Evolutionary conservation across 2,888 invertebrate species (phyloP).

Genomic region (Mactromeris polynyma): DNA sequence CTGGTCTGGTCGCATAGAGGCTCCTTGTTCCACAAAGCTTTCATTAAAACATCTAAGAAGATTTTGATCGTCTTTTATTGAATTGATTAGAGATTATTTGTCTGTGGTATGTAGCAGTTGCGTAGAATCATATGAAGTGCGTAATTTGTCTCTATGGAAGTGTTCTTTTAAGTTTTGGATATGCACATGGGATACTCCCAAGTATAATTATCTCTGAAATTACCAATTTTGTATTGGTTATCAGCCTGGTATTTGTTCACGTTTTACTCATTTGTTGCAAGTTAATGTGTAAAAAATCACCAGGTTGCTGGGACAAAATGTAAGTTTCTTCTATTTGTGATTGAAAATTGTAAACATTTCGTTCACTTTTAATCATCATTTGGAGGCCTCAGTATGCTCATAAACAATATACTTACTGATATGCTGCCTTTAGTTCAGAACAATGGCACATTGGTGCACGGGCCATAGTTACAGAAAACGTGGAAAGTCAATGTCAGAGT

Average conservation of each 20-base stretch:
- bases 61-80: constrained; percentile 9
- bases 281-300: neutral
- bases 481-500: too few relatives aligned
- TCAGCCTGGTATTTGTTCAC: neutral
- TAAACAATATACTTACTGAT: too few relatives aligned
- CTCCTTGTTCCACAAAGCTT: neutral
- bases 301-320: neutral
- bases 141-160: neutral
- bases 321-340: neutral
- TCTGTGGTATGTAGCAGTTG: neutral
- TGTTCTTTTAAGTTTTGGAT: neutral
- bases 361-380: neutral
- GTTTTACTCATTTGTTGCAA: neutral
- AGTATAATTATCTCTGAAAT: constrained; percentile 6
- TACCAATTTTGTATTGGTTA: neutral
- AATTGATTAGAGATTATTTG: neutral
- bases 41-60: neutral
- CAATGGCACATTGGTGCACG: too few relatives aligned
- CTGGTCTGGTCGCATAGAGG: neutral
- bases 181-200: neutral
- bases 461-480: too few relatives aligned
- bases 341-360: neutral
- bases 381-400: too few relatives aligned
- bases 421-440: too few relatives aligned
- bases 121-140: neutral